A percentile compares a stretch with the other conserved stretches of the same genome.
These are phyloP conservation scores for Spodoptera exigua DNA, from an alignment of 2,888 invertebrate genomes.

Conservation along the genomic window DNA sequence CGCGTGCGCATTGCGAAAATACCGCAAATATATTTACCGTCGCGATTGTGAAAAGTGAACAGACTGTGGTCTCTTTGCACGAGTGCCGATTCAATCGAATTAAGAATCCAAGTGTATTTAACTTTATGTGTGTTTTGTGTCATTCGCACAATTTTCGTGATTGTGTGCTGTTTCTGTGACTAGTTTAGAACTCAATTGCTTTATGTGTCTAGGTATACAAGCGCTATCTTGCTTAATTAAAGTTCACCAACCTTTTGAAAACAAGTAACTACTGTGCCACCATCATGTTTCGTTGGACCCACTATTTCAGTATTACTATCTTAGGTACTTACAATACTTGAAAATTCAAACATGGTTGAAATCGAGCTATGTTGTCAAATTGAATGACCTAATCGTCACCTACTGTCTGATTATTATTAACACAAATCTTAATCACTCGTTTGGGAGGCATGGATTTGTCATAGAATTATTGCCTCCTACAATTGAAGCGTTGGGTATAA, in stretches of 20 bases:
- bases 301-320: conserved; percentile 19
- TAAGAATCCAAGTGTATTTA: conserved; percentile 31
- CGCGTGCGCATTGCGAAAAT: conserved; percentile 71
- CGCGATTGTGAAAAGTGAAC: conserved; percentile 56
- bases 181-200: conserved; percentile 62
- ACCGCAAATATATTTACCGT: conserved; percentile 61
- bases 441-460: conserved; percentile 25
- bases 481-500: conserved; percentile 15
- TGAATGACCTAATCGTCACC: conserved; percentile 81
- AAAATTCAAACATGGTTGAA: conserved; percentile 57
- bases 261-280: conserved; percentile 39
- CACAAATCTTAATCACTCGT: conserved; percentile 45
- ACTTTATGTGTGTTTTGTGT: conserved; percentile 46
- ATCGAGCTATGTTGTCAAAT: conserved; percentile 54
- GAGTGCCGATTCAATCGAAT: conserved; percentile 55
- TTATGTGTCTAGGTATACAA: conserved; percentile 55
- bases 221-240: conserved; percentile 65
- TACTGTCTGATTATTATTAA: conserved; percentile 63
- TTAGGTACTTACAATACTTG: conserved; percentile 17
- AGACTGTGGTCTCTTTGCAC: conserved; percentile 55
- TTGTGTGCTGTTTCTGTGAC: conserved; percentile 62
- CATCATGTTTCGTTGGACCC: conserved; percentile 31
- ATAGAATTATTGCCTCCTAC: conserved; percentile 22
- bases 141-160: conserved; percentile 60
- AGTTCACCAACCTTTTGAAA: conserved; percentile 62